Evolutionary conservation across 2,888 invertebrate species (phyloP), one percentile per base, ranked within the genome.

Genomic region (Rhaphigaster nebulosa): DNA sequence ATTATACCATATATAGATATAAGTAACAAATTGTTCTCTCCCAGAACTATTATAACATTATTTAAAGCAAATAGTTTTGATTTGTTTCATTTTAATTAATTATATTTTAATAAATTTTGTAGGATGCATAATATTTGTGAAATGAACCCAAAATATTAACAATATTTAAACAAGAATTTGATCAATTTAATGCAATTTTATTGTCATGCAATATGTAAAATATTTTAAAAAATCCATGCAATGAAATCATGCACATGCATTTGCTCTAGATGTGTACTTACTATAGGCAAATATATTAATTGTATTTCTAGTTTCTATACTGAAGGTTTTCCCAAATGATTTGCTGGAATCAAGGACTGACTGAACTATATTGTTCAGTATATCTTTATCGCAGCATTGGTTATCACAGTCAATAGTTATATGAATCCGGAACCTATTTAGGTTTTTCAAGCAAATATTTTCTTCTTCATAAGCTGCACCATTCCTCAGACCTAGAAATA

Each of bases 371-470:
- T 41, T 90, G 20, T 90, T 90, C 34, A 90, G 45, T 50, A 90
- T 29, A 54, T 90, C 90, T 52, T 29, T 90, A 80, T 90, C 54
- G 29, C 45, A 80, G 52, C 41, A 70, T n/a, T 13, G 23, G 26
- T 89, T 70, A 90, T 80, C 80, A 23, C 90, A 52, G 34, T 90
- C 90, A 38, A 90, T 76, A 76, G 50, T 90, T 50, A 90, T 26
- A 41, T 90, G 90, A 80, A 90, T 90, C 26, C 38, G 10, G n/a
- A 76, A 70, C 38, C 45, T 76, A 29, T 76, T 90, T 52, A 60
- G 45, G 26, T 34, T 60, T 88, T 88, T 88, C 52, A 60, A n/a
- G 56, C 34, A 41, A 23, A 88, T 56, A 65, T 41, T 54, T 10
- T 60, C 65, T 45, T 88, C 88, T 41, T 88, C 88, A 65, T 65